These are phyloP conservation scores for Metopia argyrocephala DNA, from an alignment of 2,888 invertebrate species.

Conservation along the genomic window DNA sequence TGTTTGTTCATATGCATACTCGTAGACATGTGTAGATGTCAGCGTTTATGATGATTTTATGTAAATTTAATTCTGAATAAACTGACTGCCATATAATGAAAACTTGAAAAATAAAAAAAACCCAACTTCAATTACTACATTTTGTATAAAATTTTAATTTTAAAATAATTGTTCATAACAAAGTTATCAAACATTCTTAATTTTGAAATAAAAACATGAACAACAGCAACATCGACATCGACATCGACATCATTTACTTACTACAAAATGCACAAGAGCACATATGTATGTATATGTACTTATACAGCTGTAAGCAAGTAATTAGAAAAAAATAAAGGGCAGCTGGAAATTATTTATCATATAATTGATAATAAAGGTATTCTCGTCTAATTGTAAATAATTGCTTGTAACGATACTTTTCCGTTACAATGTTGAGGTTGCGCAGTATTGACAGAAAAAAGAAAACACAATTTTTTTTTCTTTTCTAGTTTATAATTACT, in stretches of 20 bases:
- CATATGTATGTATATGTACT: background rate
- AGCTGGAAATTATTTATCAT: too few relatives aligned
- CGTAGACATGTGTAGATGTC: background rate
- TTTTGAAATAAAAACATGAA: conserved; percentile 35
- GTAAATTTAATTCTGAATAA: conserved; percentile 26
- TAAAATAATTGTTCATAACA: conserved; percentile 52
- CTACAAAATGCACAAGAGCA: background rate
- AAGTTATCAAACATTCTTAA: conserved; percentile 53
- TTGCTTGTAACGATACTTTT: too few relatives aligned
- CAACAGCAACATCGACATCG: background rate
- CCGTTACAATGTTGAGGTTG: too few relatives aligned
- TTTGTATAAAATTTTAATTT: conserved; percentile 41
- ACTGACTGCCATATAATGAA: conserved; percentile 16
- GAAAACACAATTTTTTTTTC: too few relatives aligned
- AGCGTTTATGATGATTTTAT: background rate
- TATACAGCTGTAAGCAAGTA: too few relatives aligned
- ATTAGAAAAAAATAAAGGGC: too few relatives aligned
- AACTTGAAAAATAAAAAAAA: background rate
- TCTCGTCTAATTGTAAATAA: too few relatives aligned
- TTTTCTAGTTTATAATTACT: too few relatives aligned
- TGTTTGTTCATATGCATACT: background rate
- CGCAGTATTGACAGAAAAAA: too few relatives aligned
- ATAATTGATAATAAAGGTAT: too few relatives aligned
- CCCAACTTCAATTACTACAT: conserved; percentile 39
- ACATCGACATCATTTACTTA: too few relatives aligned